phyloP scores from a whole-genome alignment of 2,797 vertebrate genomes.

The Forpus xanthops region DNA sequence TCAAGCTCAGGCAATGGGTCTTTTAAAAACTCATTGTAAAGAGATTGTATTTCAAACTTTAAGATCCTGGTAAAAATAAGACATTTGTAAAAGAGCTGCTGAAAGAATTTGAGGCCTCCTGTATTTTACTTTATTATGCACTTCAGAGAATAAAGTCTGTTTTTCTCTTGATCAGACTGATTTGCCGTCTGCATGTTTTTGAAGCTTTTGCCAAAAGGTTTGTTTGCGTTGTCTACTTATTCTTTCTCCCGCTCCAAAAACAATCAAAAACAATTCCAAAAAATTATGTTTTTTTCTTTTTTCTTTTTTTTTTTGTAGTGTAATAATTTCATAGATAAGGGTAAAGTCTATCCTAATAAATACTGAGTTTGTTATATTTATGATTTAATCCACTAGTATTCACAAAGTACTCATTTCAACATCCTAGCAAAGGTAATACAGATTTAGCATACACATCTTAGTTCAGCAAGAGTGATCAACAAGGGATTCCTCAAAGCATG shows the following conservation, averaged over 20 bases:
- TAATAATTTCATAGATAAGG: background rate
- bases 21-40: background rate
- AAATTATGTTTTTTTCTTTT: background rate
- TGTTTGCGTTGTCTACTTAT: background rate
- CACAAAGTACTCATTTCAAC: background rate
- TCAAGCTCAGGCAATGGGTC: background rate
- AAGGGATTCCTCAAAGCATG: accelerated
- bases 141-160: background rate
- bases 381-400: background rate
- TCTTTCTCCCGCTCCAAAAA: background rate
- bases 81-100: background rate
- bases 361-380: background rate
- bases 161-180: background rate
- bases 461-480: background rate
- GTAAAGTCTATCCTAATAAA: background rate
- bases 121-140: background rate
- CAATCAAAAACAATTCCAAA: background rate
- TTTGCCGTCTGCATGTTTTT: background rate
- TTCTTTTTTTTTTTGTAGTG: background rate
- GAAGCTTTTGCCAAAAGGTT: background rate
- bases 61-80: background rate
- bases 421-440: background rate
- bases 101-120: background rate
- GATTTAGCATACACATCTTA: background rate
- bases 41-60: background rate